phyloP scores from a whole-genome alignment of 2,113 vertebrate species.

The Seriola quinqueradiata region DNA sequence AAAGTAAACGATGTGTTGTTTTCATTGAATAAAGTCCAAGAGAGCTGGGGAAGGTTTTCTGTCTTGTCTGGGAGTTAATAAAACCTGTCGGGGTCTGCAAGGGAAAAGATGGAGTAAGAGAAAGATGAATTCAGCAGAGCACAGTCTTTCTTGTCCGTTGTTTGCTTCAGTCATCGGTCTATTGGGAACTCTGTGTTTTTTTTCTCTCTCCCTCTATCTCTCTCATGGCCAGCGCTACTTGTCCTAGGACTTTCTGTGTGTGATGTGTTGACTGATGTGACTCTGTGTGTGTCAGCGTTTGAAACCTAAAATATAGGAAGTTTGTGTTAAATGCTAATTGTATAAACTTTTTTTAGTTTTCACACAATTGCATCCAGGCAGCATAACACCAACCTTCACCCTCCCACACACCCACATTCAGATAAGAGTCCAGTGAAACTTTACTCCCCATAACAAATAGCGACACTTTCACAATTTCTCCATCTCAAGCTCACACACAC shows the following conservation, averaged over 20 bases:
- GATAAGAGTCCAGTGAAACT: background rate
- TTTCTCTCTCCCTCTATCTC: background rate
- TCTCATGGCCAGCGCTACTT: constrained; percentile 11
- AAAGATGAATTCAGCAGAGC: background rate
- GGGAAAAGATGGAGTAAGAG: background rate
- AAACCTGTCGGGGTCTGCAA: background rate
- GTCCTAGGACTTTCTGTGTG: constrained; percentile 37
- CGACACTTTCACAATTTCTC: background rate
- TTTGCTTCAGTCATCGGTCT: constrained; percentile 35
- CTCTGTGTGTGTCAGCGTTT: background rate
- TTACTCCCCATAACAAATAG: background rate
- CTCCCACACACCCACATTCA: background rate
- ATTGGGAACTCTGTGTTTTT: constrained; percentile 46
- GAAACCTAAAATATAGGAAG: background rate
- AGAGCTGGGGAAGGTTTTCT: background rate
- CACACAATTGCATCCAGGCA: background rate
- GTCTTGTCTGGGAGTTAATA: constrained; percentile 13
- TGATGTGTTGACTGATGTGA: constrained; percentile 27
- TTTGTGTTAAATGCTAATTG: background rate
- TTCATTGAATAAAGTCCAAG: constrained; percentile 4
- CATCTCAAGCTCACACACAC: background rate
- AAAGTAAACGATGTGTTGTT: constrained; percentile 17
- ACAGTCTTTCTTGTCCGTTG: background rate
- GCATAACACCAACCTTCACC: background rate
- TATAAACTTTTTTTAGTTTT: background rate